Percentiles rank a stretch among this genome's conserved stretches.
phyloP scores from a whole-genome alignment of 1,140 invertebrate genomes.

The Drosophila aff. region DNA sequence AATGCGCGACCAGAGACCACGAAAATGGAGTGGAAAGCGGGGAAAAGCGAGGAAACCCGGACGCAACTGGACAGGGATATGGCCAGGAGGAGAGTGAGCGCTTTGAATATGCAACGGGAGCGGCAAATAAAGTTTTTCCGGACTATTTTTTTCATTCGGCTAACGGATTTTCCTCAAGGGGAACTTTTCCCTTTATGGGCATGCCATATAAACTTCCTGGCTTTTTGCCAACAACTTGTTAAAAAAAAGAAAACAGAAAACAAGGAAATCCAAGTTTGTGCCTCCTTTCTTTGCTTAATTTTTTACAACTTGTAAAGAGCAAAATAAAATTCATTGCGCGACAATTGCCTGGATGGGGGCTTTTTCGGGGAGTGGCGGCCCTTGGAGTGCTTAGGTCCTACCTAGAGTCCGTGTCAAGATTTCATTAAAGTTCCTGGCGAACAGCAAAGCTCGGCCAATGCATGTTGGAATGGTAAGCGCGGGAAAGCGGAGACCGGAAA shows the following conservation, averaged over 20 bases:
- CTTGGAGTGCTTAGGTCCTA: conserved; percentile 13
- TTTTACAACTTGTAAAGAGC: conserved; percentile 65
- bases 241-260: conserved; percentile 33
- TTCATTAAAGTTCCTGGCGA: conserved; percentile 69
- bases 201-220: conserved; percentile 65
- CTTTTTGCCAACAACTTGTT: conserved; percentile 79
- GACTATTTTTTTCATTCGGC: conserved; percentile 40
- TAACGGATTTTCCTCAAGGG: conserved; percentile 60
- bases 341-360: conserved; percentile 57
- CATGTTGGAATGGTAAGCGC: conserved; percentile 33
- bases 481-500: conserved; percentile 36
- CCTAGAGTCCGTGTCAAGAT: conserved; percentile 71
- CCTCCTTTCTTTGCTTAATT: conserved; percentile 39
- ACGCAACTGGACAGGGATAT: conserved; percentile 23
- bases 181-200: conserved; percentile 51
- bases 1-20: conserved; percentile 74
- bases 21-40: conserved; percentile 14
- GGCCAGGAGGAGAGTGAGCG: conserved; percentile 9
- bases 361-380: not conserved
- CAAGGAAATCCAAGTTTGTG: conserved; percentile 46
- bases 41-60: conserved; percentile 19
- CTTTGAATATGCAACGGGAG: conserved; percentile 73
- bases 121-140: conserved; percentile 65
- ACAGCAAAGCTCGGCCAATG: conserved; percentile 67
- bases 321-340: conserved; percentile 80